phyloP scores from a whole-genome alignment of 2,888 invertebrate genomes.

The Caenorhabditis zanzibari region DNA sequence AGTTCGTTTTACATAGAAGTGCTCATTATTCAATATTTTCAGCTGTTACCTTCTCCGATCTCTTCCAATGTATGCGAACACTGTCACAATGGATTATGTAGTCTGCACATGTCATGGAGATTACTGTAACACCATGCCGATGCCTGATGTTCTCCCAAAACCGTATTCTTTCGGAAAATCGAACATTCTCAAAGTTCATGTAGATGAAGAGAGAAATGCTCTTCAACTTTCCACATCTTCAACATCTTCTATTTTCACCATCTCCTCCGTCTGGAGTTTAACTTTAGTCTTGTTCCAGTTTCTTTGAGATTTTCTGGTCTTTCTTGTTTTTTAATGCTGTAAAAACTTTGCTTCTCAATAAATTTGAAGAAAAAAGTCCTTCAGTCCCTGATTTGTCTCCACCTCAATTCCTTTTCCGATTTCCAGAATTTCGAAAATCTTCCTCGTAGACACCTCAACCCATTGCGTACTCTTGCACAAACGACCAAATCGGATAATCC shows the following conservation, averaged over 20 bases:
- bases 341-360: neutral
- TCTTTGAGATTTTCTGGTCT: neutral
- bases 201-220: constrained; percentile 15
- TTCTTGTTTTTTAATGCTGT: constrained; percentile 14
- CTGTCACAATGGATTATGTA: constrained; percentile 68
- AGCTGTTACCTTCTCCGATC: constrained; percentile 72
- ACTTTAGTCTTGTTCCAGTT: neutral
- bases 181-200: constrained; percentile 38
- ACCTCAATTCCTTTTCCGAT: neutral
- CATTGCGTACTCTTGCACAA: constrained; percentile 1
- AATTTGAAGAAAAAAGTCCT: no score
- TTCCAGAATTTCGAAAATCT: neutral
- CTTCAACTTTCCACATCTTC: constrained; percentile 47
- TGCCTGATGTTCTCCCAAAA: constrained; percentile 36
- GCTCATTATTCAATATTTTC: constrained; percentile 9
- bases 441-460: neutral
- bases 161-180: constrained; percentile 53
- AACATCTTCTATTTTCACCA: neutral
- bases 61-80: constrained; percentile 69
- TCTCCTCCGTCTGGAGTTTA: neutral
- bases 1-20: neutral
- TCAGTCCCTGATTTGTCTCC: neutral
- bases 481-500: constrained; percentile 7
- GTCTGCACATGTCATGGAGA: constrained; percentile 72
- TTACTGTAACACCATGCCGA: constrained; percentile 69